These are phyloP conservation scores for Siniperca obscura DNA, from an alignment of 2,797 vertebrate species.

Conservation along the genomic window DNA sequence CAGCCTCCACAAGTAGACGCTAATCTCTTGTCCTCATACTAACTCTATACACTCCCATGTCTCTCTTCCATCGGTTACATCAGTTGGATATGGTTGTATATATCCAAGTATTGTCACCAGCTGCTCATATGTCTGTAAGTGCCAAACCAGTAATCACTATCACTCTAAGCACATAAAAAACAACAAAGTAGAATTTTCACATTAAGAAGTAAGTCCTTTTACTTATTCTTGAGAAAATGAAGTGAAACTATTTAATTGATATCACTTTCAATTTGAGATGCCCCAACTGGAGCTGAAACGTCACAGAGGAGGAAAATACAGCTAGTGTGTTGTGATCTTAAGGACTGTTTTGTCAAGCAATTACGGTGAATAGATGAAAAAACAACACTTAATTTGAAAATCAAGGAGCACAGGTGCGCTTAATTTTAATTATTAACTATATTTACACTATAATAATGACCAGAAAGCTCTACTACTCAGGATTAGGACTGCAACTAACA, in stretches of 20 bases:
- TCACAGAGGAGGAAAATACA: neutral
- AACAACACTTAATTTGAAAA: neutral
- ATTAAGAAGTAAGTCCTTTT: neutral
- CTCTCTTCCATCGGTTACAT: neutral
- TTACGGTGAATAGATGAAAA: neutral
- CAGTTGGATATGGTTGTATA: too few relatives aligned
- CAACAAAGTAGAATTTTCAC: neutral
- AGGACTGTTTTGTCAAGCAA: neutral
- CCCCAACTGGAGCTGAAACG: neutral
- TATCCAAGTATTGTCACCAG: neutral
- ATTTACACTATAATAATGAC: neutral
- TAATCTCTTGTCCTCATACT: conserved; percentile 37
- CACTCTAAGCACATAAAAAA: accelerated
- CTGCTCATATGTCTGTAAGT: neutral
- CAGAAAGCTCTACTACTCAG: neutral
- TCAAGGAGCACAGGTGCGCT: neutral
- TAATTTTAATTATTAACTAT: neutral
- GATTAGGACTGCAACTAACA: neutral
- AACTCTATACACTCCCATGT: conserved; percentile 2
- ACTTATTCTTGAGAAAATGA: neutral
- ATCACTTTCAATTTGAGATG: neutral
- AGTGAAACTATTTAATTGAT: neutral
- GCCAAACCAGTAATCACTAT: neutral
- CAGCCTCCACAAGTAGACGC: conserved; percentile 52
- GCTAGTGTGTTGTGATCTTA: neutral